Evolutionary conservation across 2,797 vertebrate species (phyloP).

Genomic region (Coccyzus lansbergi): DNA sequence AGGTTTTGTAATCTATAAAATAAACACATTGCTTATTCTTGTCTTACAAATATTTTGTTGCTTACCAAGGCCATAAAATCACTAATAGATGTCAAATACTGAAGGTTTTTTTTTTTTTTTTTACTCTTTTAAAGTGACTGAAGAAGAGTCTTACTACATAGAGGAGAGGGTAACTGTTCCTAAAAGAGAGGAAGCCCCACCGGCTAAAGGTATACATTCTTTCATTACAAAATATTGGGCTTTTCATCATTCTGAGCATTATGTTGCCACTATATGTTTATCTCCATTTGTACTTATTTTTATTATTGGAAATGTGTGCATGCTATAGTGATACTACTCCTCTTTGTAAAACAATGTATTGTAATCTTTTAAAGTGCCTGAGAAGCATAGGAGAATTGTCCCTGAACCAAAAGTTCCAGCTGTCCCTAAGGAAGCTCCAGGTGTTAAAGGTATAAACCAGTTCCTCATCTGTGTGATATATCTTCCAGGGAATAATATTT

Average conservation of each 20-base stretch:
- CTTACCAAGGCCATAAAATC: background rate
- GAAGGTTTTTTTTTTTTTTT: background rate
- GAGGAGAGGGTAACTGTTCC: slow-evolving; percentile 70
- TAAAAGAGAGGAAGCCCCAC: slow-evolving; percentile 68
- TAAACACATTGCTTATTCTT: background rate
- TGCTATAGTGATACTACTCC: background rate
- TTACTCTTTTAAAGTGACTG: slow-evolving; percentile 64
- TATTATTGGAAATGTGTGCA: background rate
- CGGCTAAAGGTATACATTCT: slow-evolving; percentile 66
- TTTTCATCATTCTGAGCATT: background rate
- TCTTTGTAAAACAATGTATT: slow-evolving; percentile 37
- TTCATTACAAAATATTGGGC: background rate
- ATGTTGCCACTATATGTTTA: background rate
- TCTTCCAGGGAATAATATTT: background rate
- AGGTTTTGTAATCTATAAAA: background rate
- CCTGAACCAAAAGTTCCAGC: slow-evolving; percentile 71
- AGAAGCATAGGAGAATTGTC: slow-evolving; percentile 74
- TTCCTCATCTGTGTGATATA: background rate
- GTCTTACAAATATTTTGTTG: background rate
- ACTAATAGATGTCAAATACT: background rate
- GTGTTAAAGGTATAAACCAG: slow-evolving; percentile 69
- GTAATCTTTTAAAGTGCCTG: slow-evolving; percentile 78
- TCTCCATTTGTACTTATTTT: background rate
- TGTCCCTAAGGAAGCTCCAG: slow-evolving; percentile 62
- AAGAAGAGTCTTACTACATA: slow-evolving; percentile 72